Base-by-base conservation (phyloP, 2,888 invertebrate species). In the Stenoptilia bipunctidactyla region DNA sequence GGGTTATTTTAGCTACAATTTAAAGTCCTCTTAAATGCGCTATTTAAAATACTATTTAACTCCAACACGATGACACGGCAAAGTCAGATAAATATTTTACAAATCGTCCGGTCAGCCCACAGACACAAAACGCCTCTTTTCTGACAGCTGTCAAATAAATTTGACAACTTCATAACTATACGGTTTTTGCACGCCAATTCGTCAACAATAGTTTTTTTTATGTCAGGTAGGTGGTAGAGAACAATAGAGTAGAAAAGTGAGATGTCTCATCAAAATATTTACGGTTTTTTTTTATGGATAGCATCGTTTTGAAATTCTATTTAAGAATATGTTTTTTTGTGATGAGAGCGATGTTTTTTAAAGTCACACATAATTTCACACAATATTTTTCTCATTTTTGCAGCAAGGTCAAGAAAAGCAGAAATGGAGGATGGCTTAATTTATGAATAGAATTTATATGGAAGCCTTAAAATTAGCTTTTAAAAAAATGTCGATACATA, bases 91-190 rank as follows among this genome's bases (percentile, higher is more conserved):
- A 65, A 70, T 58, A 63, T 63, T 69, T 67, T 61, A 37, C 51
- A 50, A 60, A 59, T 51, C 49, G 40, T 43, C 44, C 50, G 50
- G 48, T 34, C 41, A 40, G 48, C 45, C 20, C 20, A 5, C 8
- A 3, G 8, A 20, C 9, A 63, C 61, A 59, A 56, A 48, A 61
- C 68, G 69, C 68, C 68, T 59, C 59, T 58, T 60, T 58, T 72
- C 20, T 5, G 75, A 75, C 79, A 76, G 71, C 70, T 77, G 79
- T 77, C 80, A 76, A 69, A 75, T 67, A 65, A 74, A 59, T 55
- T 53, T 68, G 74, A 79, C 72, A 67, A 55, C 69, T 76, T 48
- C 55, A 68, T 71, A 58, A 52, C 56, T 52, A 6, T 25, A 9
- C n/a, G 56, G 53, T 46, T 50, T 63, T 58, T 62, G 58, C 55